Conservation (phyloP, 2,797 vertebrate species). For the Lepus townsendii region DNA sequence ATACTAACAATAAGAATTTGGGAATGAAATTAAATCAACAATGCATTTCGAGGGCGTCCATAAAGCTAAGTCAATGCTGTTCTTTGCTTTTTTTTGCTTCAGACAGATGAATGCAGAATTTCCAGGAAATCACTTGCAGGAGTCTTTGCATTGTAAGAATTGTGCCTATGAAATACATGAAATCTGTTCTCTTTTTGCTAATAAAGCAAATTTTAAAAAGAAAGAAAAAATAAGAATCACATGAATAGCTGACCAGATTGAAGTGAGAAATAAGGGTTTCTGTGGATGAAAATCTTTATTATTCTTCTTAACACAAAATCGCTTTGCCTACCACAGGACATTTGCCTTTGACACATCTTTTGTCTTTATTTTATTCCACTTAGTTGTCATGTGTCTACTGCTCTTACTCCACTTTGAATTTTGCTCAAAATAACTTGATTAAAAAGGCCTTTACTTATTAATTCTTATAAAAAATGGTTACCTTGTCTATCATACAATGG, state of each 20-base stretch:
- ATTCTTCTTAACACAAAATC: not conserved
- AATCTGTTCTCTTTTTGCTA: too few relatives aligned
- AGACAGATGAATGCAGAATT: not conserved
- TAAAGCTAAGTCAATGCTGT: not conserved
- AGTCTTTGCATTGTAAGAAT: too few relatives aligned
- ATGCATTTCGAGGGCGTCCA: not conserved
- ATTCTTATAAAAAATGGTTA: not conserved
- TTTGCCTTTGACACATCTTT: not conserved
- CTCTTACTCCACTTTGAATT: not conserved
- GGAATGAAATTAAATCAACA: not conserved
- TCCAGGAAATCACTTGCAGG: not conserved
- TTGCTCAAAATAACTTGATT: not conserved
- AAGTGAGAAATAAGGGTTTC: not conserved
- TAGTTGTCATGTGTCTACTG: not conserved
- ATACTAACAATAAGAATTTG: not conserved
- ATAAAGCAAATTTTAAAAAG: too few relatives aligned
- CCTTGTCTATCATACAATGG: not conserved
- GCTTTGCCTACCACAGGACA: not conserved
- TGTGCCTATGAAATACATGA: too few relatives aligned
- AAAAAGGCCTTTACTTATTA: not conserved
- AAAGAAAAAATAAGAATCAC: not conserved
- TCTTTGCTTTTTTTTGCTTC: not conserved
- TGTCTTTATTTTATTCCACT: not conserved
- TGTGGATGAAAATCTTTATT: not conserved
- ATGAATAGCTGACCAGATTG: not conserved